Base-by-base conservation (phyloP, 2,797 vertebrate species). In the Nannoperca obscura region DNA sequence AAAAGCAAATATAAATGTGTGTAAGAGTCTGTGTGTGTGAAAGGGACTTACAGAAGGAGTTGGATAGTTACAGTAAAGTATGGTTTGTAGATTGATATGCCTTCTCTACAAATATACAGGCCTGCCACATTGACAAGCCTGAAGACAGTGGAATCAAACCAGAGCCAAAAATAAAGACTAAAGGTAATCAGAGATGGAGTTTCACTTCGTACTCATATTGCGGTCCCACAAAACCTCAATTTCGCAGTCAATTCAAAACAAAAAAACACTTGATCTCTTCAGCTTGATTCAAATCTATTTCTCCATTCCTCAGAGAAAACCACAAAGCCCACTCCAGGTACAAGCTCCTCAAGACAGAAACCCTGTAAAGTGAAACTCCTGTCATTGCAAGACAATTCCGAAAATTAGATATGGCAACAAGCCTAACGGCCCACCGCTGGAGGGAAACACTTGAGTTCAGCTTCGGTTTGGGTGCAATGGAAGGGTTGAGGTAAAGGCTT, bases 371-470 rank as follows among this genome's bases (percentile, higher is more conserved):
- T 77, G 47, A 87, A 86, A 86, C 76, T n/a, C 19, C 80, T 86
- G 83, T 91, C 78, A 81, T 86, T 72, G 7, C 72, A 47, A 71
- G 76, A 86, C 57, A 68, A 76, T 82, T 80, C 34, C 49, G 71
- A 63, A 84, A 91, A 91, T 89, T 55, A 76, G 74, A 90, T 49
- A 68, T 85, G 88, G 85, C 86, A 89, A 82, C 61, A 27, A 58
- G 60, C 54, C 69, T 19, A 50, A 60, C 1, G n/a, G 62, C 58
- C 72, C 57, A 38, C 61, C 13, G 32, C 69, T 71, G 34, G 4
- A 66, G 58, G 58, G 60, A 80, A 86, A 76, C 71, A 80, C 82
- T 80, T 52, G n/a, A n/a, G n/a, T n/a, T n/a, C n/a, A n/a, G n/a
- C n/a, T n/a, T n/a, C n/a, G n/a, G n/a, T n/a, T n/a, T n/a, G 59